Conservation (phyloP, 2,113 vertebrate species). For the Aptenodytes forsteri region DNA sequence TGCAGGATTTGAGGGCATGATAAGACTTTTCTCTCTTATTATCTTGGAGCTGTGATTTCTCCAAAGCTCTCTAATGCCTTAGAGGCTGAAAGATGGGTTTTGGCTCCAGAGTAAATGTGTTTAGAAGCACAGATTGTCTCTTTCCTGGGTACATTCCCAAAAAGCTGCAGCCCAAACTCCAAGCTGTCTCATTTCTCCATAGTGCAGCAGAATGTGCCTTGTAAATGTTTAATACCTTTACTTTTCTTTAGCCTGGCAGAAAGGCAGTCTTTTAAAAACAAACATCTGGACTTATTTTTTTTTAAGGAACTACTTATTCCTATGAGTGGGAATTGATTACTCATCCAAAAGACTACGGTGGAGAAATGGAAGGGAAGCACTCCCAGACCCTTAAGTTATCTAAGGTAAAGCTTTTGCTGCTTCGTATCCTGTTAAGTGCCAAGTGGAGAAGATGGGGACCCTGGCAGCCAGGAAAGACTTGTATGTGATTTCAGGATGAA, state of each 20-base stretch:
- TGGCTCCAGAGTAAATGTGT: background rate
- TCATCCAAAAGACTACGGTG: conserved; percentile 92
- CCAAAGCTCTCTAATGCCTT: conserved; percentile 1
- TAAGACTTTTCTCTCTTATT: background rate
- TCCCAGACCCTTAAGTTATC: conserved; percentile 87
- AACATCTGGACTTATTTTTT: conserved; percentile 49
- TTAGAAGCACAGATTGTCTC: conserved; percentile 45
- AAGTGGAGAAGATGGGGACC: background rate
- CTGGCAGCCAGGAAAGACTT: background rate
- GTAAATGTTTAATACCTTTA: conserved; percentile 49
- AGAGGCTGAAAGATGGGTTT: background rate
- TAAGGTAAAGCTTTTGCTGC: conserved; percentile 77
- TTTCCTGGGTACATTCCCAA: conserved; percentile 40
- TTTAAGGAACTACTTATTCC: conserved; percentile 83
- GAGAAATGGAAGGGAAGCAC: conserved; percentile 91
- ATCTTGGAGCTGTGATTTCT: background rate
- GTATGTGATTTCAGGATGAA: background rate
- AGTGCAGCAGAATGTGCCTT: conserved; percentile 22
- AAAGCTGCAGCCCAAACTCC: background rate
- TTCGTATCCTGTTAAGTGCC: background rate
- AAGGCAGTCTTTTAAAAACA: background rate
- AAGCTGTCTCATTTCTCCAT: conserved; percentile 7
- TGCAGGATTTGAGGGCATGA: background rate
- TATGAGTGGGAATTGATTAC: conserved; percentile 94
- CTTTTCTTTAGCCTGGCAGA: background rate